Base-by-base conservation (phyloP, 2,888 invertebrate species). In the Melangyna quadrimaculata region DNA sequence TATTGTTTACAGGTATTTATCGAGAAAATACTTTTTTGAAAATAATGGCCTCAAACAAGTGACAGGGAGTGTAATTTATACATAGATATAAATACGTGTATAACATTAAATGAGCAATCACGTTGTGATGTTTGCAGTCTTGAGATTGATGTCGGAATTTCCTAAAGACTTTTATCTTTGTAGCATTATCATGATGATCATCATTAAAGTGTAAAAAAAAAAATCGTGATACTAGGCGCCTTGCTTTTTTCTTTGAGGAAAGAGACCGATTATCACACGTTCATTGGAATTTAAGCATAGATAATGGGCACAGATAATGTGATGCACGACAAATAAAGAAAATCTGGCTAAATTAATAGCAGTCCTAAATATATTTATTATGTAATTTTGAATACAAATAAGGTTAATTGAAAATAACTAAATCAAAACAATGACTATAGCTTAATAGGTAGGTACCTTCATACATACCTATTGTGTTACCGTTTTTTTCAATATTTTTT, bases 161-260 rank as follows among this genome's bases (percentile, higher is more conserved):
- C 37, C 53, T 72, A 32, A 69, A 63, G 61, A 24, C 27, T 61
- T 53, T 32, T n/a, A 29, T 51, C 61, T 65, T 27, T 29, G 45
- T 45, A 29, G 43, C 17, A 63, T 65, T 19, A n/a, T 40, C 24
- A 32, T 8, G 19, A n/a, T n/a, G n/a, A n/a, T n/a, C 40, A 40
- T 40, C 55, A 48, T 35, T 70, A 27, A 69, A 70, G 65, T 74
- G 69, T 78, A 57, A 17, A 61, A 78, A 78, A 78, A 24, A 78
- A 78, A 78, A 24, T 74, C 74, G 78, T 78, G 73, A 63, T 70
- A 48, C 29, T 45, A 43, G 6, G 22, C 27, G 29, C 55, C 19
- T 37, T 22, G 53, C 17, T 27, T 12, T 14, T 45, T 57, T 40
- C 40, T 9, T 24, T 27, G 4, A 17, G 17, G 12, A 35, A 67